Conservation (phyloP, 2,888 invertebrate species). For the Lacanobia oleracea region DNA sequence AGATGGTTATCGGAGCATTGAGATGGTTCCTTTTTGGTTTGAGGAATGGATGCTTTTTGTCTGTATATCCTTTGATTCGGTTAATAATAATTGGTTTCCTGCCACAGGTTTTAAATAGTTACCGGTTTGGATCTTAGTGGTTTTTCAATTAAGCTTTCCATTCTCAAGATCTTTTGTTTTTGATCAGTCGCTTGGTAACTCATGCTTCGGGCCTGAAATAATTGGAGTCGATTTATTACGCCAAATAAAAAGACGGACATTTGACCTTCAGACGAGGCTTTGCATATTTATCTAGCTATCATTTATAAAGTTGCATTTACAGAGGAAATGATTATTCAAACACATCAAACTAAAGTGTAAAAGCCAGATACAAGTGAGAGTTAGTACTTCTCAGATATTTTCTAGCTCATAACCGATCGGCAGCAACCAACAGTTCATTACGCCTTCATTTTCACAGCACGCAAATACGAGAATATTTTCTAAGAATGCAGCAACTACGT, state of each 20-base stretch:
- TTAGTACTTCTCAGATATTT: slow-evolving; percentile 52
- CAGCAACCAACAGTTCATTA: slow-evolving; percentile 52
- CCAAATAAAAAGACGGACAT: background rate
- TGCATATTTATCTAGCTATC: slow-evolving; percentile 19
- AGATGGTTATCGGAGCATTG: slow-evolving; percentile 15
- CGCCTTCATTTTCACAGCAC: slow-evolving; percentile 57
- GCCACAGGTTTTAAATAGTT: too few species aligned
- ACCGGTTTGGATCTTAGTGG: background rate
- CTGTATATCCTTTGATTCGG: background rate
- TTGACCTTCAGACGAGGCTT: slow-evolving; percentile 14
- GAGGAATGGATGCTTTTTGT: slow-evolving; percentile 10
- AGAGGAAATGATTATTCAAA: slow-evolving; percentile 15
- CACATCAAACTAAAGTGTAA: background rate
- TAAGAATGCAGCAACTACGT: slow-evolving; percentile 63
- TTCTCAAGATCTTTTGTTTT: background rate
- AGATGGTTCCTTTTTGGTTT: slow-evolving; percentile 17
- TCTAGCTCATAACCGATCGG: slow-evolving; percentile 54
- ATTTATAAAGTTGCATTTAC: background rate
- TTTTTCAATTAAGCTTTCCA: background rate
- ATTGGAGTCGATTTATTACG: slow-evolving; percentile 8
- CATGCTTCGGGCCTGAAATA: background rate
- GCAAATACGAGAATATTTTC: slow-evolving; percentile 62
- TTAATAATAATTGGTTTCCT: background rate
- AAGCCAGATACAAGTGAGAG: slow-evolving; percentile 45
- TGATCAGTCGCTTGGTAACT: background rate